Evolutionary conservation across 2,113 vertebrate genomes (phyloP).

Genomic region (Anoura caudifer): DNA sequence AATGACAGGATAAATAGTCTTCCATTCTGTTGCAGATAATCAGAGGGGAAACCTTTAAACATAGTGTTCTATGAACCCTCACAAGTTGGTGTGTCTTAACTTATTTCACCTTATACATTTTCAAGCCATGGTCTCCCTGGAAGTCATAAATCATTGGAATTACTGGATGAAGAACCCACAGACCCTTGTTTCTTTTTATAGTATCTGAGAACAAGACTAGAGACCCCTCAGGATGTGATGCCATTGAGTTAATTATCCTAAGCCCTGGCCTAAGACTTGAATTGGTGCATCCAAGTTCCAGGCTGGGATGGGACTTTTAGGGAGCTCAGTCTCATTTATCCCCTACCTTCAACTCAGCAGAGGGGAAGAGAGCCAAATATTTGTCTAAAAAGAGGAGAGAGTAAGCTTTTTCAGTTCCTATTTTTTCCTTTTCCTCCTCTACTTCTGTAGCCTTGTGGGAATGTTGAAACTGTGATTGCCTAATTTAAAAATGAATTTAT

Average conservation of each 20-base stretch:
- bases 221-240: not conserved
- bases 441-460: not conserved
- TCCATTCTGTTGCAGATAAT: not conserved
- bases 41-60: not conserved
- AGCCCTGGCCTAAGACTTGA: not conserved
- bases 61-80: not conserved
- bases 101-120: not conserved
- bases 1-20: not conserved
- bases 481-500: slow-evolving; percentile 11
- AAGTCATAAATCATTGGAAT: not conserved
- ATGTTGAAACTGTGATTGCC: not conserved
- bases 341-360: not conserved
- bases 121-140: not conserved
- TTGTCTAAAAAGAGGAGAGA: not conserved
- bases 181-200: not conserved
- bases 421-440: not conserved
- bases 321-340: not conserved
- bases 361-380: not conserved
- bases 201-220: not conserved
- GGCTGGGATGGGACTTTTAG: not conserved
- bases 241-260: not conserved
- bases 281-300: not conserved
- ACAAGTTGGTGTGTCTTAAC: not conserved
- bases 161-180: not conserved
- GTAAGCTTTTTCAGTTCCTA: not conserved